Conservation (phyloP, 2,888 invertebrate species). For the Meteorus cinctellus region DNA sequence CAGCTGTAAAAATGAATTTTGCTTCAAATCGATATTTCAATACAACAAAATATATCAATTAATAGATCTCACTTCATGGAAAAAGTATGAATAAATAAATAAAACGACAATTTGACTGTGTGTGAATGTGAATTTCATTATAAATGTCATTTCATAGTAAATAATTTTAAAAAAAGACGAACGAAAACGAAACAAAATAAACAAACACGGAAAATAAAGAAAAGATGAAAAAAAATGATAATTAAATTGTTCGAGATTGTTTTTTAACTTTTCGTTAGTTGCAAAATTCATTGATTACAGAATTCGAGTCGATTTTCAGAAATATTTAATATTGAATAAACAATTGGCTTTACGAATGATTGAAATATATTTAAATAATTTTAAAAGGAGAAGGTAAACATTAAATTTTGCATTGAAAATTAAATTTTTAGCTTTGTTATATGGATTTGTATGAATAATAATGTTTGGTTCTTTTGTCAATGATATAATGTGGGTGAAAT, state of each 20-base stretch:
- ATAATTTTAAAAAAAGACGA: neutral
- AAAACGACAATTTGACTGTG: neutral
- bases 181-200: neutral
- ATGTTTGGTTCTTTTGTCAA: neutral
- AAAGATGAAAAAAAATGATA: neutral
- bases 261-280: neutral
- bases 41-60: too few species aligned
- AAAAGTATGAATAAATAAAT: neutral
- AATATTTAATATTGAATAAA: too few species aligned
- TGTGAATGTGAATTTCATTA: neutral
- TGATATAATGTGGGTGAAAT: too few species aligned
- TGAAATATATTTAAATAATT: too few species aligned
- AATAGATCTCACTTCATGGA: neutral
- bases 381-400: too few species aligned
- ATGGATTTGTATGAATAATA: neutral
- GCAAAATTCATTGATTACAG: neutral
- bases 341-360: too few species aligned
- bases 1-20: slow-evolving; percentile 3
- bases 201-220: neutral
- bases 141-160: neutral
- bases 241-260: neutral
- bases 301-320: too few species aligned
- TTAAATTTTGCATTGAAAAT: too few species aligned
- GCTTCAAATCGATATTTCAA: neutral
- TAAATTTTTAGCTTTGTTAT: neutral